Conservation (phyloP, 2,888 invertebrate genomes). For the Lithophane socia region DNA sequence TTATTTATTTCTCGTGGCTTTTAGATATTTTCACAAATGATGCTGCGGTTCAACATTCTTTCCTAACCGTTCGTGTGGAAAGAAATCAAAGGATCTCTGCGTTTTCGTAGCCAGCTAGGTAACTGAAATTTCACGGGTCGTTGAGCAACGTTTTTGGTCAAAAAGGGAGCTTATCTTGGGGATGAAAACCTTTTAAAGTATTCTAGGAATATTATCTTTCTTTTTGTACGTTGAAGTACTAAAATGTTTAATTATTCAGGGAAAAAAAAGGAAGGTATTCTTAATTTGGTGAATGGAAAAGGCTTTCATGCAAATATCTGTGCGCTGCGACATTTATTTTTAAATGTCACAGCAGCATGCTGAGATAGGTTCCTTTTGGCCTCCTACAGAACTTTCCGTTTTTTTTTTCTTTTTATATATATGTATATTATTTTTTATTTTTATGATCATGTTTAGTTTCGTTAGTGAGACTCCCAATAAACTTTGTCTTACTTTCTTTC, state of each 20-base stretch:
- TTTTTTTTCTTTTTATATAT: too few relatives aligned
- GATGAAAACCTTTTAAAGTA: conserved; percentile 51
- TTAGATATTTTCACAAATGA: conserved; percentile 58
- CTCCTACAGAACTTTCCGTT: too few relatives aligned
- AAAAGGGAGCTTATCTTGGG: conserved; percentile 60
- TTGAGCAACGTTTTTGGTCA: conserved; percentile 66
- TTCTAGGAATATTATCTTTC: conserved; percentile 42
- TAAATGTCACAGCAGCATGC: too few relatives aligned
- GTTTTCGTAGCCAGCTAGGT: conserved; percentile 69
- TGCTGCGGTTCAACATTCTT: conserved; percentile 63
- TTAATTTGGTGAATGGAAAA: conserved; percentile 4
- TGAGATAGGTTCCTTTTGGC: too few relatives aligned
- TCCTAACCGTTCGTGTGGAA: conserved; percentile 67
- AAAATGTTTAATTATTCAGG: conserved; percentile 9
- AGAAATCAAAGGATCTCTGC: conserved; percentile 73
- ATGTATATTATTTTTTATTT: too few relatives aligned
- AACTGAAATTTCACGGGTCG: conserved; percentile 72
- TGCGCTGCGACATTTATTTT: too few relatives aligned
- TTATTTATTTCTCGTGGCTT: conserved; percentile 46
- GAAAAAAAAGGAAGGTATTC: not conserved
- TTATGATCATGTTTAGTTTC: too few relatives aligned
- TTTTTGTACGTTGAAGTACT: conserved; percentile 27
- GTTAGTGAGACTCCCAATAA: too few relatives aligned
- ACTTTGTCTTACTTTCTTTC: too few relatives aligned
- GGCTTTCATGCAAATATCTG: not conserved